These are phyloP conservation scores for Alcis repandata DNA, from an alignment of 2,888 invertebrate genomes.

Conservation along the genomic window DNA sequence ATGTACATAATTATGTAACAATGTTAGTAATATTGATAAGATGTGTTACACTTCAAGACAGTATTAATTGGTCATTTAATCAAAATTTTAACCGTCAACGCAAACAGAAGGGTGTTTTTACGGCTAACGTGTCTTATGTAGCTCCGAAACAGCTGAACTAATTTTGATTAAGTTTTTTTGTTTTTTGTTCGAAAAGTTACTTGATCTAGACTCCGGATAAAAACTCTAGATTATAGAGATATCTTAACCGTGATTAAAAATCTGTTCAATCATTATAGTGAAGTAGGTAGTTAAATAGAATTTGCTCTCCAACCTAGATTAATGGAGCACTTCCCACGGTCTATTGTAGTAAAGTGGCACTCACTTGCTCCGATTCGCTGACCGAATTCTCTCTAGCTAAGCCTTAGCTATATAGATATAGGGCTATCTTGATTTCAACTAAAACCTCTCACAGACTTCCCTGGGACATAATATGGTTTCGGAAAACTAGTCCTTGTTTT, in stretches of 20 bases:
- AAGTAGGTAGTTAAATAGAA: too few species aligned
- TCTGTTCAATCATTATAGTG: too few species aligned
- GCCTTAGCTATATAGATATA: neutral
- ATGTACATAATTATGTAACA: conserved; percentile 6
- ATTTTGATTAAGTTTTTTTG: too few species aligned
- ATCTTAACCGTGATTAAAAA: too few species aligned
- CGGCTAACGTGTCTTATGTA: too few species aligned
- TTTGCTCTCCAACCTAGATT: neutral
- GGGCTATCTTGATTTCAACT: neutral
- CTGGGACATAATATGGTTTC: too few species aligned
- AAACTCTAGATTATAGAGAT: too few species aligned
- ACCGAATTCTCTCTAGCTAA: neutral
- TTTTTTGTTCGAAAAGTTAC: too few species aligned
- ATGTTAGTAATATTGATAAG: conserved; percentile 5
- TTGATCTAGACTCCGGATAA: too few species aligned
- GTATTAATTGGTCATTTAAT: neutral
- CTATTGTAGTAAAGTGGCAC: neutral
- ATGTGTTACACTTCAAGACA: conserved; percentile 3
- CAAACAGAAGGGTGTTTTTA: too few species aligned
- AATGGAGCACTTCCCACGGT: neutral
- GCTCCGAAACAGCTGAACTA: too few species aligned
- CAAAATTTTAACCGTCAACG: neutral
- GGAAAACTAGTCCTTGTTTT: too few species aligned
- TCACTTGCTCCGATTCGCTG: neutral
- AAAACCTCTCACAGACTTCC: neutral